Percentiles rank a stretch among this genome's conserved stretches.
phyloP scores from a whole-genome alignment of 2,888 invertebrate genomes.

The Itoplectis maculator region DNA sequence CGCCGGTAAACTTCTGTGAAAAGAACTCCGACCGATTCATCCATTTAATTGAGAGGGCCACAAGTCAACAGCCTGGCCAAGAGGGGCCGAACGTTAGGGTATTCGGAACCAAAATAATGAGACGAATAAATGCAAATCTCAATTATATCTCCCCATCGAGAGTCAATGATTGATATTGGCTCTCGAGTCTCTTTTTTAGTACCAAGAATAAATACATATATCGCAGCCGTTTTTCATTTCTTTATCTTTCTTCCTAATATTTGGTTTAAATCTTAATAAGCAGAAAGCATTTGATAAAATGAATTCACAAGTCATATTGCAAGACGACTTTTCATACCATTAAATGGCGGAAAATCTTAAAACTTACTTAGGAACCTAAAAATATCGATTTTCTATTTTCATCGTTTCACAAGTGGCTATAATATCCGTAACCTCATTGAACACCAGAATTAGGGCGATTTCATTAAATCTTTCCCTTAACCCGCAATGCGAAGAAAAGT shows the following conservation, averaged over 20 bases:
- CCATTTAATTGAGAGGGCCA: slow-evolving; percentile 44
- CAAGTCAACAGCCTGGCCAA: neutral
- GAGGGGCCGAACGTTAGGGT: slow-evolving; percentile 34
- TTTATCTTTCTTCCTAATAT: neutral
- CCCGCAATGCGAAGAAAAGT: neutral
- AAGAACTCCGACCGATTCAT: slow-evolving; percentile 46
- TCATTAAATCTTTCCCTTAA: neutral
- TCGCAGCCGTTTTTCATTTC: neutral
- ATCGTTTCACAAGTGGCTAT: neutral
- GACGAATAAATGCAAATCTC: slow-evolving; percentile 13
- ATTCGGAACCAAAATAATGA: slow-evolving; percentile 27
- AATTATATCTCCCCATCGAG: neutral
- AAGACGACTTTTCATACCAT: neutral
- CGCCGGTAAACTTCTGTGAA: slow-evolving; percentile 30
- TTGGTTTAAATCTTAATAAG: neutral
- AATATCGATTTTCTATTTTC: neutral
- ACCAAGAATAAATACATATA: neutral
- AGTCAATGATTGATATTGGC: neutral
- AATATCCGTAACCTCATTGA: neutral
- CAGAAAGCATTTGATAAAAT: neutral
- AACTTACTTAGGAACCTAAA: neutral
- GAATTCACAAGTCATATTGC: neutral
- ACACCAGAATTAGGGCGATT: neutral
- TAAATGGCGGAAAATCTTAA: neutral
- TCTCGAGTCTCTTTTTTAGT: neutral